Conservation (phyloP, 2,888 invertebrate genomes). For the Nomada goodeniana region DNA sequence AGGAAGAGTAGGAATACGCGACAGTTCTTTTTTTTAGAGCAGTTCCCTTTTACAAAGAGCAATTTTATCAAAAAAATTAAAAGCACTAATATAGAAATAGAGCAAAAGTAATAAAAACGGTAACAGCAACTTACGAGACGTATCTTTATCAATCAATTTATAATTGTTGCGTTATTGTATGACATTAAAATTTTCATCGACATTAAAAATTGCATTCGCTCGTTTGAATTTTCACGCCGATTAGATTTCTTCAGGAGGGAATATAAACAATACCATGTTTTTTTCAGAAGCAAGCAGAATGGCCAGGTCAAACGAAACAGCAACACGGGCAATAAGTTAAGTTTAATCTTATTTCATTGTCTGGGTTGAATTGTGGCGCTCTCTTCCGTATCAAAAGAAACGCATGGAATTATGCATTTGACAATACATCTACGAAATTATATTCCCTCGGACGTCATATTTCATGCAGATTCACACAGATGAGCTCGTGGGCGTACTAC, state of each 20-base stretch:
- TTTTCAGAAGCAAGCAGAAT: neutral
- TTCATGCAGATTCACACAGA: slow-evolving; percentile 20
- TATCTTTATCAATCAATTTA: too few species aligned
- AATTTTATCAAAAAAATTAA: too few species aligned
- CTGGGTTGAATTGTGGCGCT: neutral
- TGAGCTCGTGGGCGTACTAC: slow-evolving; percentile 8
- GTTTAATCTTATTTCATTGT: neutral
- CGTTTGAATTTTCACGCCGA: too few species aligned
- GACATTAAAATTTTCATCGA: too few species aligned
- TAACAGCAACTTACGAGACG: too few species aligned
- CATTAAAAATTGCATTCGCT: too few species aligned
- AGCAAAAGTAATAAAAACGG: too few species aligned
- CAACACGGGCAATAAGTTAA: neutral
- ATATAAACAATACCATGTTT: neutral
- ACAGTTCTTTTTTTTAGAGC: too few species aligned
- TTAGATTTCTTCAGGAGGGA: neutral
- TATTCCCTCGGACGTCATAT: slow-evolving; percentile 29
- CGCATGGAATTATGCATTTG: slow-evolving; percentile 15
- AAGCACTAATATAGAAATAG: too few species aligned
- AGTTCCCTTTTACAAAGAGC: too few species aligned
- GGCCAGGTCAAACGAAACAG: neutral
- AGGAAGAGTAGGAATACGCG: too few species aligned
- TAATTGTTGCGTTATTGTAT: too few species aligned
- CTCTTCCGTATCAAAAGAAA: neutral
- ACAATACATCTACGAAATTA: slow-evolving; percentile 31